Evolutionary conservation across 2,888 invertebrate genomes (phyloP).

Genomic region (Noctua fimbriata): DNA sequence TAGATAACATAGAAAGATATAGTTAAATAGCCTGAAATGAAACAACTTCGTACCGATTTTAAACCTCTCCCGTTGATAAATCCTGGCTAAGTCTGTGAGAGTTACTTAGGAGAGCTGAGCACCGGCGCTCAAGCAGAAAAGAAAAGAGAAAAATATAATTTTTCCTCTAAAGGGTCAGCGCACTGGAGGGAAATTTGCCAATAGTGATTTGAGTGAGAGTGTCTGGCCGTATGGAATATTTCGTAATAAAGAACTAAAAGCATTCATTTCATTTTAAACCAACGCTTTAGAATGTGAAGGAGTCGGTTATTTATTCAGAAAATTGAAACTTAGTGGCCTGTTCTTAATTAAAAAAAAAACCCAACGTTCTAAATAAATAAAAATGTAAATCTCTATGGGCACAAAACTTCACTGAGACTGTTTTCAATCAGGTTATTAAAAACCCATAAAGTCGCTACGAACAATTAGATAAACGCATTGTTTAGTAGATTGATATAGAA

Average conservation of each 20-base stretch:
- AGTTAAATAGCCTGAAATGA: not conserved
- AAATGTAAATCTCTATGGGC: no score
- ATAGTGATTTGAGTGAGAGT: constrained; percentile 1
- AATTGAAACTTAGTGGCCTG: no score
- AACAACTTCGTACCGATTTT: constrained; percentile 14
- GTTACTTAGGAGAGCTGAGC: not conserved
- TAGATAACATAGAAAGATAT: no score
- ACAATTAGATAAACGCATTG: not conserved
- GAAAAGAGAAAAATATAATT: constrained; percentile 4
- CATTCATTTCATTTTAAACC: not conserved
- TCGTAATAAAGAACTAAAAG: not conserved
- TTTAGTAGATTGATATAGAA: no score
- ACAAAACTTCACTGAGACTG: not conserved
- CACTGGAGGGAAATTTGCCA: not conserved
- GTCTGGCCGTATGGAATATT: no score
- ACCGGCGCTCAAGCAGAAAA: not conserved
- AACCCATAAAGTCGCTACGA: not conserved
- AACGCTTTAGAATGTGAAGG: not conserved
- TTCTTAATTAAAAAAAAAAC: no score
- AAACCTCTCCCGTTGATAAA: constrained; percentile 13
- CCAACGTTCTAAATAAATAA: no score
- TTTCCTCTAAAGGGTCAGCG: not conserved
- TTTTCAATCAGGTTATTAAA: not conserved
- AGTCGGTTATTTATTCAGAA: no score
- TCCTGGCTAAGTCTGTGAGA: not conserved